A percentile compares a stretch with the other conserved stretches of the same genome.
Conservation (phyloP, 2,888 invertebrate genomes). For the Meiosimyza platycephala region DNA sequence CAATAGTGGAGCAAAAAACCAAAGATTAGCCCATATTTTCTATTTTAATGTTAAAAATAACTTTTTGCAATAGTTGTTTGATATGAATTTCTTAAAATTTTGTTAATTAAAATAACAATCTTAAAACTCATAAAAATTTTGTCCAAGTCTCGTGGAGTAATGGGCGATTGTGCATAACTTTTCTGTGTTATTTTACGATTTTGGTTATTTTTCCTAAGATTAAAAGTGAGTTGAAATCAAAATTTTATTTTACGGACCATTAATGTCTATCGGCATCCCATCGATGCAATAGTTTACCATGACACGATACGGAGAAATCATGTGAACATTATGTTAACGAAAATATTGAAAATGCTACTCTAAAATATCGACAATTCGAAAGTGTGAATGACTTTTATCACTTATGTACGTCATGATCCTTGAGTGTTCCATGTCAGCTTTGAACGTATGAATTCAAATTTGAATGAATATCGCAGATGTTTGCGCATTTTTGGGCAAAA, state of each 20-base stretch:
- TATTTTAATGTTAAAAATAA: not conserved
- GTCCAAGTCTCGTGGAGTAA: too few species aligned
- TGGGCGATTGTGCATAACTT: too few species aligned
- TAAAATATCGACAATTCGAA: constrained; percentile 32
- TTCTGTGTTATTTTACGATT: too few species aligned
- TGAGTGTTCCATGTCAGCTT: constrained; percentile 48
- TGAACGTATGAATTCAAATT: constrained; percentile 49
- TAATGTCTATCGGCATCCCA: constrained; percentile 85
- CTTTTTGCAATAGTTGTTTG: too few species aligned
- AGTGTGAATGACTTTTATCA: constrained; percentile 47
- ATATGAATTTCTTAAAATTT: too few species aligned
- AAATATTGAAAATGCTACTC: constrained; percentile 23
- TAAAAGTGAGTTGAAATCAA: too few species aligned
- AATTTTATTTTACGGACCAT: constrained; percentile 69
- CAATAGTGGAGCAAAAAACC: constrained; percentile 55
- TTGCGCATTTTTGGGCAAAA: constrained; percentile 45
- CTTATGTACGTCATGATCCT: constrained; percentile 45
- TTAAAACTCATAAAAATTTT: too few species aligned
- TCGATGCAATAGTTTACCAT: constrained; percentile 83
- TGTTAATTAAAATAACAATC: too few species aligned
- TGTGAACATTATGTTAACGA: constrained; percentile 46
- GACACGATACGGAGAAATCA: constrained; percentile 43
- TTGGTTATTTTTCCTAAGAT: too few species aligned
- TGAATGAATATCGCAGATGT: constrained; percentile 43
- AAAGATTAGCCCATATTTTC: constrained; percentile 45